Conservation (phyloP, 1,140 invertebrate species). For the Lysiphlebus fabarum region DNA sequence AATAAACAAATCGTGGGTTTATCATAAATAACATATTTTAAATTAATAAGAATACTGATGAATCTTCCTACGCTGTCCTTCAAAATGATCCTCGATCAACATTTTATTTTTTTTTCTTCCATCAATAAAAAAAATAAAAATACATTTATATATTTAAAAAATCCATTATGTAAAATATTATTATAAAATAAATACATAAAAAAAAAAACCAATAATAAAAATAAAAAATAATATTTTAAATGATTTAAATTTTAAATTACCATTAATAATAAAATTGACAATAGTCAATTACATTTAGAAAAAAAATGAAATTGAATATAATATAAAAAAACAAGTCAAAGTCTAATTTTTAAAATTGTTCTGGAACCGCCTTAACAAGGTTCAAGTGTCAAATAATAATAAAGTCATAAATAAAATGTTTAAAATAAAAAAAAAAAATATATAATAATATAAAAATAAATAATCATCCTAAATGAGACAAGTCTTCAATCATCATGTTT, state of each 20-base stretch:
- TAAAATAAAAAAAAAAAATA: no score
- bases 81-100: no score
- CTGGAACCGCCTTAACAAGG: no score
- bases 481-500: not conserved
- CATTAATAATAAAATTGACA: not conserved
- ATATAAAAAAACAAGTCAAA: no score
- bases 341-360: no score
- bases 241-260: not conserved
- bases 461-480: no score
- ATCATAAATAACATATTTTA: not conserved
- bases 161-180: not conserved
- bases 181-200: not conserved
- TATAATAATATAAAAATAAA: no score
- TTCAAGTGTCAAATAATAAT: no score
- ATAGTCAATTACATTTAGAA: no score
- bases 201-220: not conserved
- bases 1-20: slow-evolving; percentile 7
- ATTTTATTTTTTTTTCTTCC: slow-evolving; percentile 2
- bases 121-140: not conserved
- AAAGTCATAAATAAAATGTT: no score
- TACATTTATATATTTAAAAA: not conserved
- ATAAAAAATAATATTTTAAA: not conserved
- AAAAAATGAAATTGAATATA: no score
- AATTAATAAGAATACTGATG: slow-evolving; percentile 2
- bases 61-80: slow-evolving; percentile 13